phyloP scores from a whole-genome alignment of 2,113 vertebrate species.

The Tragelaphus imberbis region DNA sequence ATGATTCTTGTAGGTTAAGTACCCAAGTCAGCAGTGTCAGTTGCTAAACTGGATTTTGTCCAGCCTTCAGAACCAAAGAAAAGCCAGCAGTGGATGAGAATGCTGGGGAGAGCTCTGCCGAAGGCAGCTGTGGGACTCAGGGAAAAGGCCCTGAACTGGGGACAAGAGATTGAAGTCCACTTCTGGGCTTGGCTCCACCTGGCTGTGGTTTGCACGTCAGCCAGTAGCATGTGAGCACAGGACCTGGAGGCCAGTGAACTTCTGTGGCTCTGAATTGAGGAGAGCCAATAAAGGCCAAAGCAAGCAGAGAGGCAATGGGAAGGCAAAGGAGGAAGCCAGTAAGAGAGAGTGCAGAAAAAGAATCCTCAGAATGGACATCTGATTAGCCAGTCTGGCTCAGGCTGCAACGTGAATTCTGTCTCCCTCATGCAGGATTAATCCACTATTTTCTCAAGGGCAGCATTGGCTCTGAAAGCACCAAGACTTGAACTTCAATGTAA shows the following conservation, averaged over 20 bases:
- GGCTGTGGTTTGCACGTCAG: background rate
- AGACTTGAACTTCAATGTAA: background rate
- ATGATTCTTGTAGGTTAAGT: background rate
- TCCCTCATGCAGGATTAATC: conserved; percentile 8
- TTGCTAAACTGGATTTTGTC: background rate
- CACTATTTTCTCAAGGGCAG: background rate
- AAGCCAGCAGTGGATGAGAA: background rate
- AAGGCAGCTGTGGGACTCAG: background rate
- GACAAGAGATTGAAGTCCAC: background rate
- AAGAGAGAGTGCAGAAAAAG: background rate
- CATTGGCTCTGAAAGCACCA: background rate
- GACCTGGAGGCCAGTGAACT: background rate
- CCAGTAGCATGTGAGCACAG: background rate
- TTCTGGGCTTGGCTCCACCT: background rate
- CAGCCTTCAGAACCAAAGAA: background rate
- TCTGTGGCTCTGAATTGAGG: background rate
- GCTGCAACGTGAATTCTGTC: conserved; percentile 24
- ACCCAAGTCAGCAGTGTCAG: background rate
- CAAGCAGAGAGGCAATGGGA: background rate
- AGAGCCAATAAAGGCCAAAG: background rate
- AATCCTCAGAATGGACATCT: background rate
- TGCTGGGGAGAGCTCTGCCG: background rate
- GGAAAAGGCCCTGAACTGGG: background rate
- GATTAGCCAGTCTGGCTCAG: background rate
- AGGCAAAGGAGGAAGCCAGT: background rate